phyloP scores from a whole-genome alignment of 2,113 vertebrate species.

The Microcebus griseorufus region DNA sequence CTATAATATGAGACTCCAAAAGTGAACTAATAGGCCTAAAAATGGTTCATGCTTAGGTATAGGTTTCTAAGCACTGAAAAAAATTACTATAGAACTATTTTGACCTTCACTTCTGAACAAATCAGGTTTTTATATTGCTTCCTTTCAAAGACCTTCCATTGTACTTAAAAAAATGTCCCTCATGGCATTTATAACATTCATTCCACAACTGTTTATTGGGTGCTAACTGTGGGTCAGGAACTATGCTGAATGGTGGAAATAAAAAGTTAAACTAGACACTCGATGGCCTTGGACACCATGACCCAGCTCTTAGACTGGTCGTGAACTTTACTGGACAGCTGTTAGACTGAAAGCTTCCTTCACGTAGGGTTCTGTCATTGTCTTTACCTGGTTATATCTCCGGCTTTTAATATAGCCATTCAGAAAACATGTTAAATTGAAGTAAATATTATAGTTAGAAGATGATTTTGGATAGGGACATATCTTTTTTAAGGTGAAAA shows the following conservation, averaged over 20 bases:
- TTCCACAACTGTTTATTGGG: background rate
- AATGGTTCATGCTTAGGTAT: background rate
- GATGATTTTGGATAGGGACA: background rate
- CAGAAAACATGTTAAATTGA: background rate
- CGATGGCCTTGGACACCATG: background rate
- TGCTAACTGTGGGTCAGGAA: background rate
- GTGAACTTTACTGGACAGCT: background rate
- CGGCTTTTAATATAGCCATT: background rate
- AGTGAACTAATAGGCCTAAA: background rate
- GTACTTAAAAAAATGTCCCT: background rate
- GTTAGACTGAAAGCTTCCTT: background rate
- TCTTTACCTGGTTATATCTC: background rate
- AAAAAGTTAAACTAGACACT: background rate
- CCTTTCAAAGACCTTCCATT: background rate
- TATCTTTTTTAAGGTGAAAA: background rate
- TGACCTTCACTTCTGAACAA: background rate
- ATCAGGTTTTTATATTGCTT: background rate
- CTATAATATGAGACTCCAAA: background rate
- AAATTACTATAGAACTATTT: background rate
- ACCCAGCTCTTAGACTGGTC: background rate
- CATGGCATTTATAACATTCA: background rate
- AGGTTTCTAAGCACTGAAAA: conserved; percentile 5
- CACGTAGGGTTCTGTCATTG: background rate
- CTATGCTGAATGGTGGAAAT: background rate
- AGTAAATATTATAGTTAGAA: background rate